phyloP scores from a whole-genome alignment of 2,888 invertebrate genomes.

The Masnerella sp. region DNA sequence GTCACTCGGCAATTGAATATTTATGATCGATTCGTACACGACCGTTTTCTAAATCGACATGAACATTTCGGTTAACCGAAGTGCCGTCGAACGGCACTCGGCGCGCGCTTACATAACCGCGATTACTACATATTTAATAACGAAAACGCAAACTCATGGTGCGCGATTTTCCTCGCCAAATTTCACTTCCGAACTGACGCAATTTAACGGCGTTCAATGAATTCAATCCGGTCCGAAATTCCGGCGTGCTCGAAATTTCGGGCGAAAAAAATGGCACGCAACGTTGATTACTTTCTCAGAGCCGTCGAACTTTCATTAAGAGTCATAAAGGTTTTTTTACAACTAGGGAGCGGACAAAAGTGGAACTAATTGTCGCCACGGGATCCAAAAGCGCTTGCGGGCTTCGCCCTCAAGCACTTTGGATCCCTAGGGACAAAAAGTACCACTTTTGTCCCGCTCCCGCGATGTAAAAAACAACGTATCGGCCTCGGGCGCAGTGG shows the following conservation, averaged over 20 bases:
- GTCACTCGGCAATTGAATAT: constrained; percentile 2
- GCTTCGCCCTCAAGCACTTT: too few relatives aligned
- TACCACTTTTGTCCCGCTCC: too few relatives aligned
- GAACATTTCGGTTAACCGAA: background rate
- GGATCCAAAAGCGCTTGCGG: too few relatives aligned
- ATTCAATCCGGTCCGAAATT: too few relatives aligned
- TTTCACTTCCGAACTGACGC: constrained; percentile 1
- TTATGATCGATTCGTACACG: background rate
- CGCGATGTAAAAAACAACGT: too few relatives aligned
- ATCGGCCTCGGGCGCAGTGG: too few relatives aligned
- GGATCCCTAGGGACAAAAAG: too few relatives aligned
- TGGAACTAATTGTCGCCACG: too few relatives aligned
- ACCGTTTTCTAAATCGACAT: background rate
- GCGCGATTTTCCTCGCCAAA: background rate
- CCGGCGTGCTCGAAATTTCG: background rate
- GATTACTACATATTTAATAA: constrained; percentile 8
- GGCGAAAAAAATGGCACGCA: background rate
- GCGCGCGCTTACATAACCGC: background rate
- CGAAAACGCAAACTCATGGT: background rate
- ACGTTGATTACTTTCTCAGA: constrained; percentile 4
- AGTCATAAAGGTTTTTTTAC: background rate
- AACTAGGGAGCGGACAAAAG: too few relatives aligned
- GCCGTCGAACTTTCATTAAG: constrained; percentile 16
- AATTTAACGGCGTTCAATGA: background rate
- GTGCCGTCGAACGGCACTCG: background rate